A percentile compares a stretch with the other conserved stretches of the same genome.
Conservation (phyloP, 2,113 vertebrate species). For the Lycocorax pyrrhopterus region DNA sequence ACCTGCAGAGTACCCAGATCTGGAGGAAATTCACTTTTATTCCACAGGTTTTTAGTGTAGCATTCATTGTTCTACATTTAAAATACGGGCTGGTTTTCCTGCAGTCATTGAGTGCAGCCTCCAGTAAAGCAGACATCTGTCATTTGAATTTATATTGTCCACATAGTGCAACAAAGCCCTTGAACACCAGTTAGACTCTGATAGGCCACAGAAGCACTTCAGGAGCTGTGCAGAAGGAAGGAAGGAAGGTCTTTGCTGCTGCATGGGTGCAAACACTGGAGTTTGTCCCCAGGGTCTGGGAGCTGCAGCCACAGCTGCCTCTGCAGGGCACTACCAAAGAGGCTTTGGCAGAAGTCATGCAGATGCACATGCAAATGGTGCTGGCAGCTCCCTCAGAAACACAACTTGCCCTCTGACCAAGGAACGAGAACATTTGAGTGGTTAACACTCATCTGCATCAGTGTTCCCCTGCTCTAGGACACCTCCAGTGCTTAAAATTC, state of each 20-base stretch:
- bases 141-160: not conserved
- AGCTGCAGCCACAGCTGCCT: not conserved
- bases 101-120: not conserved
- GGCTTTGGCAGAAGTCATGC: not conserved
- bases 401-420: not conserved
- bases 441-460: not conserved
- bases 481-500: not conserved
- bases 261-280: not conserved
- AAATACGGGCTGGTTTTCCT: not conserved
- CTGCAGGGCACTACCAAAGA: not conserved
- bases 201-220: not conserved
- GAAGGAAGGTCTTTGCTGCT: not conserved
- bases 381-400: not conserved
- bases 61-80: too few relatives aligned
- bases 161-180: not conserved
- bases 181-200: not conserved
- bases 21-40: not conserved
- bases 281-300: not conserved
- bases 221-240: not conserved
- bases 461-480: not conserved
- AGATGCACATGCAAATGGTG: not conserved
- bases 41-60: not conserved
- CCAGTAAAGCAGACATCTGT: not conserved
- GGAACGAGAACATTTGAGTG: not conserved
- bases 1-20: not conserved